Conservation (phyloP, 2,888 invertebrate species). For the Cephus nigrinus region DNA sequence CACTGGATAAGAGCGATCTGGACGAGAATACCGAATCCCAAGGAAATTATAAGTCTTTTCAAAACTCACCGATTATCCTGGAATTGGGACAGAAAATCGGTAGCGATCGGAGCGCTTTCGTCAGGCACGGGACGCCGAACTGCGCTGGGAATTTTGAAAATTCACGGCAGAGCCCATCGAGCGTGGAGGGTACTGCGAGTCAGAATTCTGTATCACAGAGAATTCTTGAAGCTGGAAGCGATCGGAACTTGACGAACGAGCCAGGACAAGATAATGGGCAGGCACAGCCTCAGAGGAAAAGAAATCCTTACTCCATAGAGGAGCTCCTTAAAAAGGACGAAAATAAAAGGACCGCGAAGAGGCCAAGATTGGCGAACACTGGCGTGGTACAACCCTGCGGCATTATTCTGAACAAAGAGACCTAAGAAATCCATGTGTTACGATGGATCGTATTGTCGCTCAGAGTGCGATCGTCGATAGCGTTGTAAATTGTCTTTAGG, state of each 20-base stretch:
- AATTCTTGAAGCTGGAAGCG: conserved; percentile 16
- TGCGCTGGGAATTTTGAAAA: conserved; percentile 34
- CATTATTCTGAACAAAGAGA: conserved; percentile 69
- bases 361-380: conserved; percentile 64
- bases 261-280: conserved; percentile 28
- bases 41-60: conserved; percentile 56
- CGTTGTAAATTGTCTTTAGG: conserved; percentile 35
- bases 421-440: conserved; percentile 28
- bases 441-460: neutral
- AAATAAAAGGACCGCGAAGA: conserved; percentile 67
- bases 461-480: conserved; percentile 15
- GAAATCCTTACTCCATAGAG: conserved; percentile 89
- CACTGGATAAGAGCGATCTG: conserved; percentile 68
- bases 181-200: conserved; percentile 25
- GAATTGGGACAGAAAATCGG: conserved; percentile 56
- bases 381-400: conserved; percentile 73
- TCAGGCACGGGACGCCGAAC: conserved; percentile 50
- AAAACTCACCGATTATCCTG: conserved; percentile 52
- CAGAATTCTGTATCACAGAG: conserved; percentile 16
- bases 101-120: conserved; percentile 58
- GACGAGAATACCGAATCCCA: conserved; percentile 59
- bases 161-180: conserved; percentile 32
- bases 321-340: conserved; percentile 86
- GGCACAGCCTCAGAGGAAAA: conserved; percentile 68
- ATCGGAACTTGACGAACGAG: conserved; percentile 23